These are phyloP conservation scores for Aegithalos caudatus DNA, from an alignment of 2,113 vertebrate genomes.

Conservation along the genomic window DNA sequence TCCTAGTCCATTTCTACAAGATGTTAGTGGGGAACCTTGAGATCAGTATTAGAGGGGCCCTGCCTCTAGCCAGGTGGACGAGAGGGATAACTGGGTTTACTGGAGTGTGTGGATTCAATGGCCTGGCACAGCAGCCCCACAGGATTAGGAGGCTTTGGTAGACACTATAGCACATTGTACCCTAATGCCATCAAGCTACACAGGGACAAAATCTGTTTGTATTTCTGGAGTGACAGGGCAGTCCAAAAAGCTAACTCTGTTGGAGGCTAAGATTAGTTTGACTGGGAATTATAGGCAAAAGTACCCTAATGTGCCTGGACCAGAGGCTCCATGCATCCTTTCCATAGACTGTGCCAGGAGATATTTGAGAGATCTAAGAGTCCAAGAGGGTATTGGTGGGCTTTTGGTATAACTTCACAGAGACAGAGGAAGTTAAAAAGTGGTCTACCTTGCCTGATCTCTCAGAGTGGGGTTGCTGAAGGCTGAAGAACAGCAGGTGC, in stretches of 20 bases:
- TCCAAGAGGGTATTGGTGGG: neutral
- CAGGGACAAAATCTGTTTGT: neutral
- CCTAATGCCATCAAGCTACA: neutral
- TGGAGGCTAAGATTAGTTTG: neutral
- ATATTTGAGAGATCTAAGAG: neutral
- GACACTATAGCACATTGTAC: neutral
- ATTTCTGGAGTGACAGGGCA: neutral
- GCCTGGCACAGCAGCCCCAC: neutral
- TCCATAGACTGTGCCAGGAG: neutral
- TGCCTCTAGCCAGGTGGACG: neutral
- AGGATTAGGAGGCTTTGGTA: neutral
- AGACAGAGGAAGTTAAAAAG: neutral
- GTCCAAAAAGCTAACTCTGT: neutral
- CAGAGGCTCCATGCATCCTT: neutral
- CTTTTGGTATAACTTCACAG: neutral
- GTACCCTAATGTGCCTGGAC: neutral
- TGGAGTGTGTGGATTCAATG: neutral
- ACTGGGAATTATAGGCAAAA: neutral
- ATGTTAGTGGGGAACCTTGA: neutral
- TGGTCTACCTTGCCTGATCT: neutral
- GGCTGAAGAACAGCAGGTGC: neutral
- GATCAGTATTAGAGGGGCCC: neutral
- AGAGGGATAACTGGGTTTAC: neutral
- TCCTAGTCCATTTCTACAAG: neutral
- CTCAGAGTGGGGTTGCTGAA: neutral